These are phyloP conservation scores for Chymomyza fuscimana DNA, from an alignment of 2,888 invertebrate genomes.

Conservation along the genomic window DNA sequence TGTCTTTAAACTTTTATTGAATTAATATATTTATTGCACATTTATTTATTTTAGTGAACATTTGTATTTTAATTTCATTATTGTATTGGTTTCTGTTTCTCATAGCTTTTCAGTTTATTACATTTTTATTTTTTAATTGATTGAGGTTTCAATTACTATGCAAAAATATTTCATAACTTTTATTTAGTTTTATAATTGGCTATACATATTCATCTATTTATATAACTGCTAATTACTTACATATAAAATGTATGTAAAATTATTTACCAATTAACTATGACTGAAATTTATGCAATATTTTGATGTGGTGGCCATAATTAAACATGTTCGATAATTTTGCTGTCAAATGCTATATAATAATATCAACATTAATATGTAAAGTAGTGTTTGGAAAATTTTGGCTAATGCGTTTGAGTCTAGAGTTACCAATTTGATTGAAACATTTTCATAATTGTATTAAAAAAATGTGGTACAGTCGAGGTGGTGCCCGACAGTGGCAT, in stretches of 20 bases:
- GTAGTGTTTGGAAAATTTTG: no score
- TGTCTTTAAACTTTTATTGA: neutral
- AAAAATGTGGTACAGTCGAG: no score
- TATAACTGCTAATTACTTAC: slow-evolving; percentile 27
- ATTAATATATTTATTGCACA: neutral
- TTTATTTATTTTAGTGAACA: neutral
- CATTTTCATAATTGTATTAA: no score
- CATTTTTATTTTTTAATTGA: slow-evolving; percentile 16
- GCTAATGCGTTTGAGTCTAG: no score
- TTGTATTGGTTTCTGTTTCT: neutral
- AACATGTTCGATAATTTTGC: neutral
- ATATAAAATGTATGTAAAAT: slow-evolving; percentile 5
- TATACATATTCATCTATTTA: neutral
- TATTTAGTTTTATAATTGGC: neutral
- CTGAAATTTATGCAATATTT: neutral
- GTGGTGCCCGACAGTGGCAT: no score
- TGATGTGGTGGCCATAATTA: no score
- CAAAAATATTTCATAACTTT: neutral
- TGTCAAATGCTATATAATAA: neutral
- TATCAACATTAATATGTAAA: neutral
- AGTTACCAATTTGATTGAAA: no score
- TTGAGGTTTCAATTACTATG: neutral
- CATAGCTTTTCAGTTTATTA: slow-evolving; percentile 12
- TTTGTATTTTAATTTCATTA: no score
- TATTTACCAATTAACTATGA: neutral